Evolutionary conservation across 2,797 vertebrate genomes (phyloP), one percentile per base, ranked within the genome.

Genomic region (Danio kyathit): DNA sequence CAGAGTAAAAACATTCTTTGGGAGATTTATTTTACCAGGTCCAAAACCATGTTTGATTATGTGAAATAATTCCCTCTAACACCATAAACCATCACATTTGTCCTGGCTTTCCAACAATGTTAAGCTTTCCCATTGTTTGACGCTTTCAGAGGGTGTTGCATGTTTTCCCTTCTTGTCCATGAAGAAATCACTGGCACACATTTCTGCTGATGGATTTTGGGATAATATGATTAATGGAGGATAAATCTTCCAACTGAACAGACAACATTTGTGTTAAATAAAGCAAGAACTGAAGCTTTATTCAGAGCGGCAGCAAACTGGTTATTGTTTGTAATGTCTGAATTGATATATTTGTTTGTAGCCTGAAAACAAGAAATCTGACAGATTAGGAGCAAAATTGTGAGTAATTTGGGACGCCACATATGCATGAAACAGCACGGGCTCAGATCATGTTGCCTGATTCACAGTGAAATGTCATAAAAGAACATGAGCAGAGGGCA

Each of bases 91-190:
- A 13, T 19, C n/a, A 59, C 56, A 21, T 19, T 66, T 48, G 16
- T 43, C 40, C 61, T 14, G 38, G 17, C 14, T 52, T 38, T 60
- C 54, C 40, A 7, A 51, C 54, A 13, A 40, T 10, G 5, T 60
- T 48, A 16, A 48, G 17, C 13, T 60, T 46, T 44, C 40, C 17
- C 56, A 60, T 46, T 74, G 43, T 74, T 61, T 61, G 19, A 73
- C 17, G 41, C 21, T 67, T 67, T 46, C 49, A 52, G 11, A n/a
- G 29, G 17, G 6, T 70, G 66, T 40, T 49, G 4, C n/a, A 21
- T 56, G 41, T n/a, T 48, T 44, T 46, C 19, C 60, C 44, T 38
- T 60, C 43, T n/a, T 19, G 52, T 17, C 71, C 17, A 29, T 46
- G 17, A 74, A 69, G 19, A 29, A 70, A 57, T 73, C 11, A 21